Percentiles rank a stretch among this genome's conserved stretches.
Conservation (phyloP, 2,888 invertebrate genomes). For the Cephus pulcher region DNA sequence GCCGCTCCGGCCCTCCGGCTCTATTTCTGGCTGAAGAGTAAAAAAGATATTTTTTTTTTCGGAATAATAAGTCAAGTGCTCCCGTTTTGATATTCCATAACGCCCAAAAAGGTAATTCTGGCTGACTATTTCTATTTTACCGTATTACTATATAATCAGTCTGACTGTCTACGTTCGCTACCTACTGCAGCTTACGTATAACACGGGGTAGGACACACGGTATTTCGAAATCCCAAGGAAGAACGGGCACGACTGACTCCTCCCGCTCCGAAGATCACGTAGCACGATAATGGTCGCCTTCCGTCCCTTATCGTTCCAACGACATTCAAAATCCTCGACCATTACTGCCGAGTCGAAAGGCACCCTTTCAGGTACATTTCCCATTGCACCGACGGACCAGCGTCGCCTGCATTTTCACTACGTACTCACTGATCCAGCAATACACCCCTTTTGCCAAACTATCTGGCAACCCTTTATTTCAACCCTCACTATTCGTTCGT, state of each 20-base stretch:
- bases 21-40: neutral
- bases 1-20: constrained; percentile 28
- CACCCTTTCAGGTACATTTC: neutral
- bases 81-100: neutral
- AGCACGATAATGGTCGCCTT: constrained; percentile 62
- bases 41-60: constrained; percentile 26
- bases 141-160: neutral
- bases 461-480: neutral
- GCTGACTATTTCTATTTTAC: neutral
- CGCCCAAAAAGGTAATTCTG: neutral
- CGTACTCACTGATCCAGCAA: neutral
- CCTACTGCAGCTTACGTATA: neutral
- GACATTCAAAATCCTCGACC: constrained; percentile 59
- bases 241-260: constrained; percentile 32
- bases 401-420: neutral
- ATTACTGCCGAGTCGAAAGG: constrained; percentile 27
- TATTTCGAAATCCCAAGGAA: constrained; percentile 49
- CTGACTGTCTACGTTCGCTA: neutral
- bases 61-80: constrained; percentile 44
- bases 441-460: neutral
- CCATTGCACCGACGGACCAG: neutral
- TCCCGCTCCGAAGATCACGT: constrained; percentile 58
- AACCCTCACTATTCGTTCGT: neutral
- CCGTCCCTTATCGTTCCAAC: constrained; percentile 58
- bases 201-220: constrained; percentile 26